phyloP scores from a whole-genome alignment of 2,888 invertebrate species.

The Alsophila aescularia region DNA sequence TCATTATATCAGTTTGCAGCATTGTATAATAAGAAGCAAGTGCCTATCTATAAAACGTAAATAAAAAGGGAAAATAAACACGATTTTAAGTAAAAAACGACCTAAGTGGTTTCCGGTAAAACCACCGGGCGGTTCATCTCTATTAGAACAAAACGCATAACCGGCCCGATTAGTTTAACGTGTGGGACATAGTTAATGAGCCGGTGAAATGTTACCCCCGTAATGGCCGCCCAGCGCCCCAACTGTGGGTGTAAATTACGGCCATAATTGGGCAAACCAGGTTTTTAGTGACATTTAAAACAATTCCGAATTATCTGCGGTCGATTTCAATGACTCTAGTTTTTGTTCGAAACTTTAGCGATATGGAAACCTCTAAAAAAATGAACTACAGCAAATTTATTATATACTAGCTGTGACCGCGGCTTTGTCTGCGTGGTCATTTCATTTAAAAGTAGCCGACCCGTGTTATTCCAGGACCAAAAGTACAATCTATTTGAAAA shows the following conservation, averaged over 20 bases:
- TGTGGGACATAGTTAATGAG: slow-evolving; percentile 67
- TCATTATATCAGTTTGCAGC: too few relatives aligned
- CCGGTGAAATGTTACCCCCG: slow-evolving; percentile 56
- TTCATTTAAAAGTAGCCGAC: too few relatives aligned
- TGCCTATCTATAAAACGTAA: too few relatives aligned
- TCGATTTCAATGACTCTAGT: slow-evolving; percentile 16
- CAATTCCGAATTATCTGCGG: slow-evolving; percentile 28
- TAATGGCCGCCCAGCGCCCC: slow-evolving; percentile 40
- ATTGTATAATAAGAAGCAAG: too few relatives aligned
- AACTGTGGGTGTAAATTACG: slow-evolving; percentile 39
- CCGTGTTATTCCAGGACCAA: too few relatives aligned
- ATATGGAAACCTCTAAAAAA: too few relatives aligned
- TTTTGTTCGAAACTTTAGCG: slow-evolving; percentile 8
- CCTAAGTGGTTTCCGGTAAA: neutral
- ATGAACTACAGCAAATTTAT: too few relatives aligned
- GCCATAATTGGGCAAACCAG: slow-evolving; percentile 41
- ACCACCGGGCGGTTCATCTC: neutral
- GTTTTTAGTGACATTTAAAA: slow-evolving; percentile 39
- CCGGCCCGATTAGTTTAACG: slow-evolving; percentile 62
- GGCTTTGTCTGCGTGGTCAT: too few relatives aligned
- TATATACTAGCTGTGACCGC: too few relatives aligned
- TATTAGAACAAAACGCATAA: slow-evolving; percentile 49
- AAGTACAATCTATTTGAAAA: too few relatives aligned
- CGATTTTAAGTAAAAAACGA: too few relatives aligned
- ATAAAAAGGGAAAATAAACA: too few relatives aligned